Evolutionary conservation across 2,113 vertebrate species (phyloP).

Genomic region (Eurypyga helias): DNA sequence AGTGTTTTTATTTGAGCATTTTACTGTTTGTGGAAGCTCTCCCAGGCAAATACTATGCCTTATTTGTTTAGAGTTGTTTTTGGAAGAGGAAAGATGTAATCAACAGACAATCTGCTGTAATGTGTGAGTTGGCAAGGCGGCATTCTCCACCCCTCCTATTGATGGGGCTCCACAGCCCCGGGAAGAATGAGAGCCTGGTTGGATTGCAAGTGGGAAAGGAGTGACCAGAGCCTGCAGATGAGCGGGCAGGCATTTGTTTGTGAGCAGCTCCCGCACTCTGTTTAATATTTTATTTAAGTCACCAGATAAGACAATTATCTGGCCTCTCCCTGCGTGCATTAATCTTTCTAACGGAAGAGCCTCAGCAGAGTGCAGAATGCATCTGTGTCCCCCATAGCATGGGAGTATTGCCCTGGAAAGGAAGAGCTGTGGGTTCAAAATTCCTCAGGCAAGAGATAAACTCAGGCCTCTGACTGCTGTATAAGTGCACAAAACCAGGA

Average conservation of each 20-base stretch:
- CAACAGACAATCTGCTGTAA: neutral
- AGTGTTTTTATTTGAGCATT: neutral
- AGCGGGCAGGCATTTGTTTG: neutral
- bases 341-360: neutral
- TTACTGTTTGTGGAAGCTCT: neutral
- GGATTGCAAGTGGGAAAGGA: neutral
- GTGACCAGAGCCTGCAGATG: neutral
- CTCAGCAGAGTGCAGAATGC: neutral
- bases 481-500: neutral
- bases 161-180: neutral
- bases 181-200: neutral
- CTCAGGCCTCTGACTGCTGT: neutral
- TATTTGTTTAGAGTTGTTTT: slow-evolving; percentile 2
- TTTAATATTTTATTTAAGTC: neutral
- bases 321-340: neutral
- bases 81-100: neutral
- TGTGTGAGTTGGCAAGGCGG: neutral
- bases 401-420: neutral
- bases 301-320: neutral
- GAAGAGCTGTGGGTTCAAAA: neutral
- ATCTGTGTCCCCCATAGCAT: no score
- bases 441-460: neutral
- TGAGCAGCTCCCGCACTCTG: neutral
- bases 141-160: neutral
- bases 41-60: neutral